Conservation (phyloP, 2,888 invertebrate species). For the Orthosia gracilis region DNA sequence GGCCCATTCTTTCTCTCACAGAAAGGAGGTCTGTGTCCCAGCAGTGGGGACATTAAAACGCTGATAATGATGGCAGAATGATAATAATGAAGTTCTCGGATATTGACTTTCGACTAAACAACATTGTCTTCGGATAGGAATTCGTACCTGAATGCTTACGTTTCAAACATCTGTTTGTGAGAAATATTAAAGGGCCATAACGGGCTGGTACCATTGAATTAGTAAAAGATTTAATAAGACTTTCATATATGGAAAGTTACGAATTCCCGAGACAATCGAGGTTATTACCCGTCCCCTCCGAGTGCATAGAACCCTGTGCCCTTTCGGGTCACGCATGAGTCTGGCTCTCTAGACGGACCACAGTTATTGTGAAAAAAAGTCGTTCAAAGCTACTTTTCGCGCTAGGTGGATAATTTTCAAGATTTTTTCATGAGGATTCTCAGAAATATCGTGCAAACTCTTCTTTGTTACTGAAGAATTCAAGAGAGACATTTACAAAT, state of each 20-base stretch:
- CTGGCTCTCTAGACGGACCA: conserved; percentile 16
- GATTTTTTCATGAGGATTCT: not conserved
- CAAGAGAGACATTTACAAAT: conserved; percentile 1
- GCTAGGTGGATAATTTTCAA: not conserved
- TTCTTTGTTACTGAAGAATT: not conserved
- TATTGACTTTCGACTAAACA: conserved; percentile 4
- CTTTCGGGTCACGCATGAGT: conserved; percentile 36
- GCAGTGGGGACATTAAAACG: too few relatives aligned
- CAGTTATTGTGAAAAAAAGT: not conserved
- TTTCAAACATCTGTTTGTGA: not conserved
- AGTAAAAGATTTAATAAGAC: not conserved
- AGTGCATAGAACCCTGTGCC: conserved; percentile 42
- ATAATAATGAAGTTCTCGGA: not conserved
- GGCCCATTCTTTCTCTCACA: too few relatives aligned
- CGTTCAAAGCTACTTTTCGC: not conserved
- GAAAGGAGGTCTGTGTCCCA: too few relatives aligned
- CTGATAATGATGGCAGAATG: too few relatives aligned
- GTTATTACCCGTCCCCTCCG: conserved; percentile 41
- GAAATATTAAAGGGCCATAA: too few relatives aligned
- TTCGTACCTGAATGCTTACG: not conserved
- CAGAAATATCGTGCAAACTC: not conserved
- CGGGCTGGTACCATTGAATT: conserved; percentile 1
- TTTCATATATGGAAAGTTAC: not conserved
- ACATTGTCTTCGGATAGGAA: not conserved
- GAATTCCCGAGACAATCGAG: conserved; percentile 25